phyloP scores from a whole-genome alignment of 2,888 invertebrate species.

The Drosophila borborema region DNA sequence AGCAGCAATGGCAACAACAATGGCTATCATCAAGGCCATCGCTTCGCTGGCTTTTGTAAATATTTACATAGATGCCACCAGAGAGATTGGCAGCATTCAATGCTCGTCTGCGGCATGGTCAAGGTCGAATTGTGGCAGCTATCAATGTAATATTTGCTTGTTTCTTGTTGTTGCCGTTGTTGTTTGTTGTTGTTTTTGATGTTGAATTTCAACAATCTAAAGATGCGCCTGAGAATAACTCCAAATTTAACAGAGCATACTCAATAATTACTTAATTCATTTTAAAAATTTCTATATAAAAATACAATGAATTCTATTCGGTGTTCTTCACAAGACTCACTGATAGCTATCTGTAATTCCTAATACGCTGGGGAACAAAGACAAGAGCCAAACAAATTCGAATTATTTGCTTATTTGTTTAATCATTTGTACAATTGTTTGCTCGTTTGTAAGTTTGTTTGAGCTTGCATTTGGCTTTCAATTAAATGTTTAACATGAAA shows the following conservation, averaged over 20 bases:
- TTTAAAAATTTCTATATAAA: no score
- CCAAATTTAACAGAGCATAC: not conserved
- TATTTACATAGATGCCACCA: constrained; percentile 70
- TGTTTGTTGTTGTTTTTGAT: not conserved
- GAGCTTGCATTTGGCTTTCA: constrained; percentile 33
- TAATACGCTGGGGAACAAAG: not conserved
- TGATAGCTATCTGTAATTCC: not conserved
- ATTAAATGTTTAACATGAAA: constrained; percentile 57
- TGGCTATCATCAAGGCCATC: constrained; percentile 58
- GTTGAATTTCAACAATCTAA: not conserved
- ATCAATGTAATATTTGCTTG: constrained; percentile 2
- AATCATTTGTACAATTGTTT: constrained; percentile 20
- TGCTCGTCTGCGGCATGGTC: constrained; percentile 40
- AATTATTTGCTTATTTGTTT: constrained; percentile 40
- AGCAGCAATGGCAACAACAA: constrained; percentile 20
- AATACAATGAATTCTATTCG: not conserved
- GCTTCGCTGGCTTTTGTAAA: constrained; percentile 65
- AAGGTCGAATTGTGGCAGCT: constrained; percentile 67
- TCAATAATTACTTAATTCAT: no score
- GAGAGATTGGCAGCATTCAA: constrained; percentile 43
- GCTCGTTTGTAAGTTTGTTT: constrained; percentile 17
- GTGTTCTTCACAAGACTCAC: not conserved
- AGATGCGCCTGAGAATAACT: not conserved
- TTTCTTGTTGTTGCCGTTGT: not conserved
- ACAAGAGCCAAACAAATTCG: constrained; percentile 44